Evolutionary conservation across 2,797 vertebrate species (phyloP).

Genomic region (Halcyon leucocephala): DNA sequence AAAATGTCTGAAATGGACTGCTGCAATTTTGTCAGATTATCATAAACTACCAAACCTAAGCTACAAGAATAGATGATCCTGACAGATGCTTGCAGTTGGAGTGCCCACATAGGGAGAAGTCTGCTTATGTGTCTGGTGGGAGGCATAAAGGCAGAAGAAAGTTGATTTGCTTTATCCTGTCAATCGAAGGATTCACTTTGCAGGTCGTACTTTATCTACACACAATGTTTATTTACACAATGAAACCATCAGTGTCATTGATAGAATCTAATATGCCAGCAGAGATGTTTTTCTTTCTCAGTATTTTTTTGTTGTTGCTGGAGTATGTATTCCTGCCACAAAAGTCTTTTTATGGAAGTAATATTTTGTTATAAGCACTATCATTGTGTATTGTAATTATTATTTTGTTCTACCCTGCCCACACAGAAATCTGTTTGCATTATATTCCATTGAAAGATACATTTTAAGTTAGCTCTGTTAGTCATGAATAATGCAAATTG

Average conservation of each 20-base stretch:
- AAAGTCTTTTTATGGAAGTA: slow-evolving; percentile 38
- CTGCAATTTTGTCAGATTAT: slow-evolving; percentile 35
- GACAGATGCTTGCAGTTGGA: slow-evolving; percentile 56
- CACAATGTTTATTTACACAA: slow-evolving; percentile 59
- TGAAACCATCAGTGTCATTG: slow-evolving; percentile 43
- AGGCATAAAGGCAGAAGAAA: slow-evolving; percentile 56
- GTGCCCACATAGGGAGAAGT: slow-evolving; percentile 56
- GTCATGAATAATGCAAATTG: slow-evolving; percentile 73
- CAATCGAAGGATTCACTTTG: slow-evolving; percentile 47
- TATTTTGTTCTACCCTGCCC: slow-evolving; percentile 68
- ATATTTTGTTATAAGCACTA: slow-evolving; percentile 58
- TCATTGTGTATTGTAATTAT: slow-evolving; percentile 49
- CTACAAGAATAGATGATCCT: slow-evolving; percentile 51
- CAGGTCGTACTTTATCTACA: slow-evolving; percentile 53
- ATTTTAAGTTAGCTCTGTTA: slow-evolving; percentile 47
- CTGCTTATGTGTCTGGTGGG: slow-evolving; percentile 44
- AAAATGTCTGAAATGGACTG: neutral
- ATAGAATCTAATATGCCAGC: neutral
- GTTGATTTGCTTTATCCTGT: slow-evolving; percentile 59
- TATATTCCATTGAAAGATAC: slow-evolving; percentile 51
- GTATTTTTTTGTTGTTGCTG: slow-evolving; percentile 35
- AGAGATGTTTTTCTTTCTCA: slow-evolving; percentile 14
- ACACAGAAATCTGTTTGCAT: slow-evolving; percentile 58
- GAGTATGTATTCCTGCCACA: slow-evolving; percentile 28
- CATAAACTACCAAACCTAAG: slow-evolving; percentile 18